phyloP scores from a whole-genome alignment of 2,797 vertebrate species.

The Telmatherina bonti region DNA sequence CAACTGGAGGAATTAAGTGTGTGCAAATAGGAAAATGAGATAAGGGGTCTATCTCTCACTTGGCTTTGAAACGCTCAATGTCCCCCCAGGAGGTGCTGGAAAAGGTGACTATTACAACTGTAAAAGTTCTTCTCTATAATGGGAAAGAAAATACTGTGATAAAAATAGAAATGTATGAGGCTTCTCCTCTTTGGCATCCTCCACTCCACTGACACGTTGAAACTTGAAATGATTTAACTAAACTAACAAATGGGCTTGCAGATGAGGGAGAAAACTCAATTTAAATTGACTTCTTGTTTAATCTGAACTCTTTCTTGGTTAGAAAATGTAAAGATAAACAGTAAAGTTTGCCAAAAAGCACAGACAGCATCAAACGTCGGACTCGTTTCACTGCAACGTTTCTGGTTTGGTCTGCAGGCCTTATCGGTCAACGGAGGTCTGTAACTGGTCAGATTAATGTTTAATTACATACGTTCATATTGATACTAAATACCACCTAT shows the following conservation, averaged over 20 bases:
- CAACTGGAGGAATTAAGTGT: constrained; percentile 2
- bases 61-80: neutral
- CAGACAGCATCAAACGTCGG: neutral
- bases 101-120: neutral
- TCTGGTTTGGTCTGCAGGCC: neutral
- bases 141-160: neutral
- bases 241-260: neutral
- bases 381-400: neutral
- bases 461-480: no score
- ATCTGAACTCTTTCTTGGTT: neutral
- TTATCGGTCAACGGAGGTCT: neutral
- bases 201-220: neutral
- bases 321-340: neutral
- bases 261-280: neutral
- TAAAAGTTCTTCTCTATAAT: neutral
- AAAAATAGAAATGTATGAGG: neutral
- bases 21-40: constrained; percentile 2
- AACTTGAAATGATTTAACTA: neutral
- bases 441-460: neutral
- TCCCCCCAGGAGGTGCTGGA: neutral
- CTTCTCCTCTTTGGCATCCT: neutral
- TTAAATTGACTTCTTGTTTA: neutral
- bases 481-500: no score
- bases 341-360: neutral
- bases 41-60: neutral